Evolutionary conservation across 2,888 invertebrate species (phyloP).

Genomic region (Cinara cedri): DNA sequence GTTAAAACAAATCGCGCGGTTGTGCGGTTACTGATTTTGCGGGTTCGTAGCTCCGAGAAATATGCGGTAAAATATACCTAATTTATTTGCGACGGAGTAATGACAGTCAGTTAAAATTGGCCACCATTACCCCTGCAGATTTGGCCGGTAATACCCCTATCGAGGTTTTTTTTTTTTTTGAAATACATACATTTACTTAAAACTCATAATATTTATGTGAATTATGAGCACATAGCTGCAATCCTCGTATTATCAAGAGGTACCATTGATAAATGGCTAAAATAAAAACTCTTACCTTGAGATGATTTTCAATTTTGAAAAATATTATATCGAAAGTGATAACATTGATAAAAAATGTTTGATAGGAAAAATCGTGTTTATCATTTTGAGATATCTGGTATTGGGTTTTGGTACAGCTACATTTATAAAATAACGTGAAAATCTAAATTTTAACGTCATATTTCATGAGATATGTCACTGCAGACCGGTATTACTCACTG

Average conservation of each 20-base stretch:
- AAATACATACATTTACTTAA: constrained; percentile 7
- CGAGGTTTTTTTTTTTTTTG: neutral
- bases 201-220: neutral
- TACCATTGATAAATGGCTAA: neutral
- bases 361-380: neutral
- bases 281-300: constrained; percentile 4
- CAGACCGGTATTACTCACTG: too few relatives aligned
- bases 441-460: too few relatives aligned
- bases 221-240: neutral
- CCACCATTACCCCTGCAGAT: neutral
- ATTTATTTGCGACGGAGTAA: too few relatives aligned
- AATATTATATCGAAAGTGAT: neutral
- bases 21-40: too few relatives aligned
- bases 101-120: neutral
- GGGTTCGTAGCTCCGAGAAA: too few relatives aligned
- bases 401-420: too few relatives aligned
- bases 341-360: neutral
- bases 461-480: too few relatives aligned
- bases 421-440: too few relatives aligned
- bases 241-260: neutral
- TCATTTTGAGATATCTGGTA: too few relatives aligned
- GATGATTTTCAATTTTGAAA: constrained; percentile 2
- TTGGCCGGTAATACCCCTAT: neutral
- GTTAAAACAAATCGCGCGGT: too few relatives aligned
- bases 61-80: too few relatives aligned